Evolutionary conservation across 2,113 vertebrate species (phyloP).

Genomic region (Acrocephalus arundinaceus): DNA sequence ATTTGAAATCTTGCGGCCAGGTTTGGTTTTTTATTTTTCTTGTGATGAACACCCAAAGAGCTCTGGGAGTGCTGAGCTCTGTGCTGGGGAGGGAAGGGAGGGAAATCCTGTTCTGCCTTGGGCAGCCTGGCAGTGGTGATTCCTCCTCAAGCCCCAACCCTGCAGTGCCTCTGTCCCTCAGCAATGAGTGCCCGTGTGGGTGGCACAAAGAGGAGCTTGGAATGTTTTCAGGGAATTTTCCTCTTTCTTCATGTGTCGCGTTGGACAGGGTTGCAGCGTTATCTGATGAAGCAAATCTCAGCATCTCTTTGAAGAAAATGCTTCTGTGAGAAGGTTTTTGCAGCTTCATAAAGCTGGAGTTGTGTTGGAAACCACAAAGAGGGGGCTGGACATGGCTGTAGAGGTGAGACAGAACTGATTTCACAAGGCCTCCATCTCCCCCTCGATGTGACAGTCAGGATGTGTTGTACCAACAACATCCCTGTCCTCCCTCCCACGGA

Average conservation of each 20-base stretch:
- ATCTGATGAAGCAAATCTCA: constrained; percentile 21
- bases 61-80: rapidly evolving
- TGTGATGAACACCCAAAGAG: background rate
- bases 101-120: background rate
- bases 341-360: background rate
- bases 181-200: background rate
- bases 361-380: background rate
- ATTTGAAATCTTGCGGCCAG: constrained; percentile 32
- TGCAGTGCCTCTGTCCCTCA: background rate
- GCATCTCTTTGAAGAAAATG: background rate
- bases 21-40: background rate
- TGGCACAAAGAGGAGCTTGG: background rate
- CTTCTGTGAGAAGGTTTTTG: background rate
- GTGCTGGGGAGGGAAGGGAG: background rate
- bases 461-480: background rate
- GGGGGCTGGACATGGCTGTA: background rate
- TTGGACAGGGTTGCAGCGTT: background rate
- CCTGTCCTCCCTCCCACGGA: background rate
- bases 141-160: background rate
- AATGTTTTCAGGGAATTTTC: background rate
- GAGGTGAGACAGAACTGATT: background rate
- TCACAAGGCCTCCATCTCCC: background rate
- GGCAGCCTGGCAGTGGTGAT: background rate
- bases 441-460: background rate
- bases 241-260: background rate